phyloP scores from a whole-genome alignment of 2,113 vertebrate species.

The Abramis brama region DNA sequence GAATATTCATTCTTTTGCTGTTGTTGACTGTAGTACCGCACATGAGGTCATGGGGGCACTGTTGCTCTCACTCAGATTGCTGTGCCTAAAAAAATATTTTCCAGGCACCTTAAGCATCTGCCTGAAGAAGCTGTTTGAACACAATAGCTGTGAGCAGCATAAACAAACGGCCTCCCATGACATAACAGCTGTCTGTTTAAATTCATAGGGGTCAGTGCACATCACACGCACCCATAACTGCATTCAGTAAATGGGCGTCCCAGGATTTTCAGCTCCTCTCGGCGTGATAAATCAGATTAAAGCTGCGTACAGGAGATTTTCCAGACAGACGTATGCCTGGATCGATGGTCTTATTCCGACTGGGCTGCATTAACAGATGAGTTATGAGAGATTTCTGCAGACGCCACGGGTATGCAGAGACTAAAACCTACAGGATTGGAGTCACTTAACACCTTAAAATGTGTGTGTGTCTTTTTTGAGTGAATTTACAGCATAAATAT shows the following conservation, averaged over 20 bases:
- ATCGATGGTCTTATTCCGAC: conserved; percentile 39
- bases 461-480: background rate
- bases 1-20: background rate
- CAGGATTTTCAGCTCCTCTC: conserved; percentile 33
- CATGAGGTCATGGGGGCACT: conserved; percentile 74
- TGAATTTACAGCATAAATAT: background rate
- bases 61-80: conserved; percentile 63
- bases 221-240: conserved; percentile 31
- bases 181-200: conserved; percentile 51
- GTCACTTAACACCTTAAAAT: background rate
- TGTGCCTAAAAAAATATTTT: conserved; percentile 33
- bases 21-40: conserved; percentile 46
- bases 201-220: conserved; percentile 44
- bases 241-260: conserved; percentile 32
- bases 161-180: conserved; percentile 35
- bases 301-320: conserved; percentile 42
- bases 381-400: conserved; percentile 42
- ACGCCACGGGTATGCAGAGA: conserved; percentile 6
- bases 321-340: conserved; percentile 39
- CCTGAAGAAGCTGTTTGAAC: conserved; percentile 39
- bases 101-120: conserved; percentile 43
- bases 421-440: conserved; percentile 14
- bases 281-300: conserved; percentile 50
- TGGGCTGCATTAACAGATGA: conserved; percentile 47
- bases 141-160: conserved; percentile 40